Base-by-base conservation (phyloP, 2,113 vertebrate species). In the Eudyptes chrysolophus region DNA sequence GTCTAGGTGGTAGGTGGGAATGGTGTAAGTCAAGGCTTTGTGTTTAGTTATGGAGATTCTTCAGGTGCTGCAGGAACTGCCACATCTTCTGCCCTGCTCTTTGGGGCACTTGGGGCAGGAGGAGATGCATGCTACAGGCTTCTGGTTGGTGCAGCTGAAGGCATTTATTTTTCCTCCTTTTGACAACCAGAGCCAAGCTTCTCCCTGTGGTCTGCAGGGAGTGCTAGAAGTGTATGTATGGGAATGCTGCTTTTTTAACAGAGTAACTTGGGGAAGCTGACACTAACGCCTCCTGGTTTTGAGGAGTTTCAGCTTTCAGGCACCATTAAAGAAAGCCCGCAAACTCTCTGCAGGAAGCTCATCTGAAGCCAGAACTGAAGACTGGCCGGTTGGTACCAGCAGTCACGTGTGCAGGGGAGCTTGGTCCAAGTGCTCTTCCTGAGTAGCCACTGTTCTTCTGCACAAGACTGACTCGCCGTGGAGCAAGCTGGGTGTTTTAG, bases 41-140 rank as follows among this genome's bases (percentile, higher is more conserved):
- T 5, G 8, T 32, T 64, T 7, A 9, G 42, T 10, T 2, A 4
- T 1, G 11, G 57, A 0, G 2, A 9, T 49, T 65, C 29, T 32
- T 55, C 16, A 17, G 58, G 51, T 9, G 22, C 44, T 34, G 55
- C 54, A 21, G 71, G 57, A 64, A 5, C 42, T 10, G 22, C 24
- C 4, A 2, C 34, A 2, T 44, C 46, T 49, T 9, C 24, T 25
- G 38, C 4, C 32, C 57, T 6, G 24, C 62, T 51, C 48, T 11
- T 40, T 2, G 11, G 32, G 38, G 26, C 7, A 0, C n/a, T 21
- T 9, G 13, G 51, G 34, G 36, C 38, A 6, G 42, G 44, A 42
- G 54, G 34, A 26, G 20, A 6, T 13, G 11, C 6, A 5, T 11
- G 52, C 52, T 36, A 1, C 24, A 0, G 32, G 77, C 65, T 65